Conservation (phyloP, 30 jellyfish, hydroid and myxozoan species). For the Rhopilema esculentum region DNA sequence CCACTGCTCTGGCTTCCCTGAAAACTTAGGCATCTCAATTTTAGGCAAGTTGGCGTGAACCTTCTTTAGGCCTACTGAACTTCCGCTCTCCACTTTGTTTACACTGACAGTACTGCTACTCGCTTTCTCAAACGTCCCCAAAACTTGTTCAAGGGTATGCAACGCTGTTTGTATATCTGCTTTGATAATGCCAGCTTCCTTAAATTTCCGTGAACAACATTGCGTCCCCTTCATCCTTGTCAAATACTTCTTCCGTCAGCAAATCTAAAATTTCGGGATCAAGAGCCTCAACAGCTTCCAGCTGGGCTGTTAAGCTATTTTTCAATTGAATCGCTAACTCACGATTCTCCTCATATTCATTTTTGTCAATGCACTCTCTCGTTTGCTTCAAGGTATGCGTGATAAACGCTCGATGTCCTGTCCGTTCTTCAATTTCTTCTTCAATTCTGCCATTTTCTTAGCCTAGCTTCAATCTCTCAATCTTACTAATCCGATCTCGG, state of each 20-base stretch:
- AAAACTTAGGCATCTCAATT: slow-evolving; percentile 12
- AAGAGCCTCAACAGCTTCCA: not conserved
- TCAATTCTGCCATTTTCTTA: slow-evolving; percentile 21
- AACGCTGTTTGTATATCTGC: slow-evolving; percentile 17
- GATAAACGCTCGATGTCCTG: slow-evolving; percentile 16
- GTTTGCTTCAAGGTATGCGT: slow-evolving; percentile 7
- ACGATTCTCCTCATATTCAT: not conserved
- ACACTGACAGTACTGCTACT: slow-evolving; percentile 1
- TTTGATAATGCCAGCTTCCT: not conserved
- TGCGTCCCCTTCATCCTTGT: slow-evolving; percentile 2
- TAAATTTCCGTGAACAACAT: not conserved
- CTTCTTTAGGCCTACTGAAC: not conserved
- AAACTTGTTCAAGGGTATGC: not conserved
- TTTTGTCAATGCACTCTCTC: not conserved
- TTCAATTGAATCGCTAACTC: slow-evolving; percentile 1
- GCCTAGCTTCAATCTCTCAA: not conserved
- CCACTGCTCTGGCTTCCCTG: slow-evolving; percentile 21
- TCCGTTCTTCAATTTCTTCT: not conserved
- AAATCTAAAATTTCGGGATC: slow-evolving; percentile 4
- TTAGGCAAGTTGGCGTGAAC: slow-evolving; percentile 8
- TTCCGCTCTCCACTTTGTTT: not conserved
- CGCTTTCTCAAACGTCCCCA: not conserved
- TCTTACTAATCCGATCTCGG: slow-evolving; percentile 12
- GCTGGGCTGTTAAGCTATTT: not conserved
- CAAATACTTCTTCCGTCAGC: slow-evolving; percentile 4